Conservation (phyloP, 1,140 invertebrate genomes). For the Agrypnia vestita region DNA sequence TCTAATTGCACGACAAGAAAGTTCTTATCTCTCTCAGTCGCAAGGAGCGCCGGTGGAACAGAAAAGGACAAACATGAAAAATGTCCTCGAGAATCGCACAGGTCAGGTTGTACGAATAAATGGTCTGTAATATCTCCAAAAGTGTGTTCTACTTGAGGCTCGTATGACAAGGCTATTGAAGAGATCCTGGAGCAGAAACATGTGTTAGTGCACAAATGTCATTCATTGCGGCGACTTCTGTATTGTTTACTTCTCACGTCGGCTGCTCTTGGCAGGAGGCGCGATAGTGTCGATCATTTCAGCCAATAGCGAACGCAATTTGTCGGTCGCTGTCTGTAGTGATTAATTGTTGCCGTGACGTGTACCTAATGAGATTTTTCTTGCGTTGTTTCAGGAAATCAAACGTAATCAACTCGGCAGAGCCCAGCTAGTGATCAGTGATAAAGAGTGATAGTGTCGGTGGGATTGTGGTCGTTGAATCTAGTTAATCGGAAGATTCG, state of each 20-base stretch:
- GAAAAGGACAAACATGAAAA: conserved; percentile 42
- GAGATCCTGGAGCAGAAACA: conserved; percentile 25
- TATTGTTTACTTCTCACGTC: conserved; percentile 26
- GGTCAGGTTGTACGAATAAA: conserved; percentile 59
- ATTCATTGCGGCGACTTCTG: conserved; percentile 47
- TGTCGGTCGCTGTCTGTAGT: too few relatives aligned
- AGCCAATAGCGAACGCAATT: neutral
- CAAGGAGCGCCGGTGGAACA: conserved; percentile 1
- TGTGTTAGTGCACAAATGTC: conserved; percentile 49
- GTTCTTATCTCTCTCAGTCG: conserved; percentile 30
- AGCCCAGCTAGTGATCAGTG: conserved; percentile 35
- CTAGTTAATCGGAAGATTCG: conserved; percentile 17
- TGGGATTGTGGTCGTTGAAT: conserved; percentile 35
- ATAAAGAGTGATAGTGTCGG: conserved; percentile 34
- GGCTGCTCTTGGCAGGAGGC: neutral
- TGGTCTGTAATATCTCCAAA: conserved; percentile 37
- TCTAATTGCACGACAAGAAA: conserved; percentile 58
- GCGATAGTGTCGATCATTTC: neutral
- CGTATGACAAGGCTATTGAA: conserved; percentile 36
- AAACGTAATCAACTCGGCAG: conserved; percentile 29
- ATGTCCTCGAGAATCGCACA: conserved; percentile 48
- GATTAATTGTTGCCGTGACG: neutral
- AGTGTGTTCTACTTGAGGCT: conserved; percentile 43
- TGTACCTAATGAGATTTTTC: conserved; percentile 12
- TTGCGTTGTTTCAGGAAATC: conserved; percentile 49